A percentile compares a stretch with the other conserved stretches of the same genome.
Evolutionary conservation across 64 coral and sea anemone species (phyloP).

Genomic region (Acropora tenuis): DNA sequence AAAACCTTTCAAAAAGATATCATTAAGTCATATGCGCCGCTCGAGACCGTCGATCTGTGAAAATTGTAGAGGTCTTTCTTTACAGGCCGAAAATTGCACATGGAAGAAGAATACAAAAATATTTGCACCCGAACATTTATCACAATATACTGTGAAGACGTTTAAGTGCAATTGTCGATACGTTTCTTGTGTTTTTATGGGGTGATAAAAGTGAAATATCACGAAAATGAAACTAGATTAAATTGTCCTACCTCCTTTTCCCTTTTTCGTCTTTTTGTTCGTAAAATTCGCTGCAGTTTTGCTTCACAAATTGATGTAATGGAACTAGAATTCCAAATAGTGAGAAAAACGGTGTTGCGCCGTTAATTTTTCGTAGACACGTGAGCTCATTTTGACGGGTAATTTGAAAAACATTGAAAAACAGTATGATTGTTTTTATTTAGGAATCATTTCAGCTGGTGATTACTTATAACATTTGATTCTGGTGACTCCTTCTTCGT

Average conservation of each 20-base stretch:
- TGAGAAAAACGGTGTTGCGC: background rate
- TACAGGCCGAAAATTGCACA: background rate
- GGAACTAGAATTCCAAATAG: conserved; percentile 22
- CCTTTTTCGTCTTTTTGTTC: conserved; percentile 15
- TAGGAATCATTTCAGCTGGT: background rate
- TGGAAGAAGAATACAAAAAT: background rate
- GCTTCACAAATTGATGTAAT: conserved; percentile 33
- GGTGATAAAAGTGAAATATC: background rate
- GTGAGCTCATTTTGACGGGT: conserved; percentile 12
- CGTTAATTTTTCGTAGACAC: background rate
- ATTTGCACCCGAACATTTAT: background rate
- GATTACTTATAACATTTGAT: background rate
- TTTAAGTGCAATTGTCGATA: background rate
- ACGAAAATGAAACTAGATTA: too few relatives aligned
- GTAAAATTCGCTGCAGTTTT: background rate
- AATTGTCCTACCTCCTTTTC: background rate
- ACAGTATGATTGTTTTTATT: conserved; percentile 18
- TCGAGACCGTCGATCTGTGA: background rate
- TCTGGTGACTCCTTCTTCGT: too few relatives aligned
- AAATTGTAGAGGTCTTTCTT: background rate
- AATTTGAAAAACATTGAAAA: background rate
- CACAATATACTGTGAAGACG: background rate
- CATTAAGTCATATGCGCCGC: background rate
- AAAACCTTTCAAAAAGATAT: background rate
- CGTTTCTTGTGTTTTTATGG: background rate